Percentiles rank a stretch among this genome's conserved stretches.
Conservation (phyloP, 2,113 vertebrate species). For the Ailurus styani region DNA sequence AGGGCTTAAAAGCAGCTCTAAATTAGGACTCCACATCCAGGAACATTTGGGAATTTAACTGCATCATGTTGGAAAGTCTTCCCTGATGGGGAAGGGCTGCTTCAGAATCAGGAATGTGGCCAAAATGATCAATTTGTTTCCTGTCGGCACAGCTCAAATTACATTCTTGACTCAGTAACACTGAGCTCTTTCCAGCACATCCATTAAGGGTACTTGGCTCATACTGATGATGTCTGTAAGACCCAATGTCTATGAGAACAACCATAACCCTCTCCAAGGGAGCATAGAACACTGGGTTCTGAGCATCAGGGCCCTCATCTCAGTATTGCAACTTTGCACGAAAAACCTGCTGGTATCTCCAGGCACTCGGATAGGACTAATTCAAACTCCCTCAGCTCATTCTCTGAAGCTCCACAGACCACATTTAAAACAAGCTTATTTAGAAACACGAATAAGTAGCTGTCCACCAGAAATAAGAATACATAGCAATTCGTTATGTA, state of each 20-base stretch:
- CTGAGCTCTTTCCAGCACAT: constrained; percentile 68
- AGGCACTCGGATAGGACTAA: not conserved
- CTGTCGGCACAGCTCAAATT: constrained; percentile 62
- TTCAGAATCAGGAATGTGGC: constrained; percentile 32
- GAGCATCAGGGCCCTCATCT: not conserved
- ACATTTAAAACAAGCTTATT: not conserved
- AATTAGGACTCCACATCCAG: not conserved
- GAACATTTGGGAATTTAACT: constrained; percentile 22
- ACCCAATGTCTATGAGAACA: constrained; percentile 51
- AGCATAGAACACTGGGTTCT: constrained; percentile 52
- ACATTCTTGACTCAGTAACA: constrained; percentile 67
- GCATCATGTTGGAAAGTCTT: constrained; percentile 27
- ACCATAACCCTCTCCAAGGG: not conserved
- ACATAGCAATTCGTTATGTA: not conserved
- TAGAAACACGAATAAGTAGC: not conserved
- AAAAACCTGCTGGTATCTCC: constrained; percentile 29
- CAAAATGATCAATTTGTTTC: constrained; percentile 67
- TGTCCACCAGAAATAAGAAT: not conserved
- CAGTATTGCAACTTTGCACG: not conserved
- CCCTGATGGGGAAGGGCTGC: not conserved
- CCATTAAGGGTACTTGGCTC: constrained; percentile 74
- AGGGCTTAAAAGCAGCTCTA: not conserved
- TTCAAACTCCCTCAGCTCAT: not conserved
- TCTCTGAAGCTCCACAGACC: not conserved
- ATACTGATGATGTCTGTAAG: not conserved